These are phyloP conservation scores for Cheilosia impressa DNA, from an alignment of 2,888 invertebrate genomes.

Conservation along the genomic window DNA sequence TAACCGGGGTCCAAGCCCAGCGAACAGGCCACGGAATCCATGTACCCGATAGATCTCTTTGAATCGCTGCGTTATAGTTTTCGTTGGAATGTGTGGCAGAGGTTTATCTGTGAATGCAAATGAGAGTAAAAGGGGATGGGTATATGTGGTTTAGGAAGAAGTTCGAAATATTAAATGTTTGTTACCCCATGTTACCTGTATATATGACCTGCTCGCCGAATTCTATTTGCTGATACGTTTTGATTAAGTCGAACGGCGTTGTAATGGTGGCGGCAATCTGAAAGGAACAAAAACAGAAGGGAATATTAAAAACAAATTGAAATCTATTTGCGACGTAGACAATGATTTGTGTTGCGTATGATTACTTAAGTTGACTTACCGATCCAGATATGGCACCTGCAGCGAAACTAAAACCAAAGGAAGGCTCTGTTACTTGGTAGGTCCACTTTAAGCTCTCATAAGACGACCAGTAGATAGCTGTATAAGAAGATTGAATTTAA, in stretches of 20 bases:
- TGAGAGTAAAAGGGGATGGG: too few species aligned
- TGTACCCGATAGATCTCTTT: constrained; percentile 87
- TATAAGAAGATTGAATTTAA: constrained; percentile 74
- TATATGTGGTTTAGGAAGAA: too few species aligned
- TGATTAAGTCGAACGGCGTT: constrained; percentile 98
- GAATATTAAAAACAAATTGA: not conserved
- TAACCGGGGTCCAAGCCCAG: constrained; percentile 94
- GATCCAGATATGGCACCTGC: constrained; percentile 93
- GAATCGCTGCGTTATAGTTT: constrained; percentile 84
- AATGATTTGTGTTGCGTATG: not conserved
- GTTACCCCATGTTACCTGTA: too few species aligned
- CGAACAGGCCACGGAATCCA: constrained; percentile 90
- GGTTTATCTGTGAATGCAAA: constrained; percentile 80
- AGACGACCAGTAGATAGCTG: constrained; percentile 95
- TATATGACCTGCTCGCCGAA: constrained; percentile 91
- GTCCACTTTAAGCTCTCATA: constrained; percentile 90
- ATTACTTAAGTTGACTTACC: constrained; percentile 84
- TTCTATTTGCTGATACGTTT: constrained; percentile 98
- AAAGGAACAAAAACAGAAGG: constrained; percentile 68
- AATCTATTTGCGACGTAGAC: not conserved
- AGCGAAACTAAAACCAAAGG: constrained; percentile 90
- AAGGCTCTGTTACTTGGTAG: constrained; percentile 86
- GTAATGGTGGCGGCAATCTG: constrained; percentile 96
- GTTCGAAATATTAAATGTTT: too few species aligned
- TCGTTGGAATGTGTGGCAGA: constrained; percentile 76